Evolutionary conservation across 2,113 vertebrate species (phyloP).

Genomic region (Arenaria interpres): DNA sequence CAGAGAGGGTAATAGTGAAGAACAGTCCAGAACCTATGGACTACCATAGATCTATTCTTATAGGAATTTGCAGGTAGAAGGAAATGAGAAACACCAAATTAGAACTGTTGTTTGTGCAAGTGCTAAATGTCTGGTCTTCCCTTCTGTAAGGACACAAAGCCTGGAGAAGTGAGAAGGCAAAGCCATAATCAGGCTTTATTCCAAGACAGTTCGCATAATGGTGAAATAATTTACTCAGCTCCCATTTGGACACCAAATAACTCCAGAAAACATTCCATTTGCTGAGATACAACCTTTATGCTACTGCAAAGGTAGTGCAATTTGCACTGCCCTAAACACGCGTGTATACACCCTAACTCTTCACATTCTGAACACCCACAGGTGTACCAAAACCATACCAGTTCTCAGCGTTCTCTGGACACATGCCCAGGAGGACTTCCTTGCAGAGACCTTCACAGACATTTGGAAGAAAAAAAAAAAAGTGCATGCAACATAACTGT

Average conservation of each 20-base stretch:
- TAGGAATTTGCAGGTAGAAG: background rate
- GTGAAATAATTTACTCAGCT: background rate
- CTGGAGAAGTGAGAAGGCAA: background rate
- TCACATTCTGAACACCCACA: background rate
- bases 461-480: background rate
- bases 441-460: background rate
- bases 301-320: background rate
- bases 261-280: background rate
- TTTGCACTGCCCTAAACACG: background rate
- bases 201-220: accelerated
- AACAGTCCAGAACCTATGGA: background rate
- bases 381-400: background rate
- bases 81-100: background rate
- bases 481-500: background rate
- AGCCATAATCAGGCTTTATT: background rate
- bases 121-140: background rate
- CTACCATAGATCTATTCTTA: background rate
- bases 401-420: conserved; percentile 33
- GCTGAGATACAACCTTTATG: background rate
- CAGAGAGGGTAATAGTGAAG: background rate
- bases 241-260: background rate
- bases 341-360: background rate
- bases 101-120: background rate
- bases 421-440: background rate
- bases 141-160: background rate